Evolutionary conservation across 2,113 vertebrate genomes (phyloP), one percentile per base, ranked within the genome.

Genomic region (Semicossyphus pulcher): DNA sequence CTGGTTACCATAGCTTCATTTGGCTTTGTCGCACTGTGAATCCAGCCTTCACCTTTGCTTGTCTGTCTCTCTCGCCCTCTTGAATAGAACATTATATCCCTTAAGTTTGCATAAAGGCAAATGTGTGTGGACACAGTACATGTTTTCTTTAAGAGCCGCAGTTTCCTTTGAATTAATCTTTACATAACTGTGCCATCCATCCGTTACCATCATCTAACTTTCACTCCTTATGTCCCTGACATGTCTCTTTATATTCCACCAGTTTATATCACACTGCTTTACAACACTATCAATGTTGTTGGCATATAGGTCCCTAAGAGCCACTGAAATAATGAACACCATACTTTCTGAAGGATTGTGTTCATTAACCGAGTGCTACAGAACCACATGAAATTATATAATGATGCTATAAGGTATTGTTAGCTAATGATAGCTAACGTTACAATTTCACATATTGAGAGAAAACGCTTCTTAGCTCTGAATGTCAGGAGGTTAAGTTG

Each of bases 31-130:
- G 23, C 16, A 25, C 29, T 3, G 45, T 12, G 18, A 32, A 11
- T 56, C 21, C 16, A 49, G 4, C 16, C 18, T 20, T 20, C 6
- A 21, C 12, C 15, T 57, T 14, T 0, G 0, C 14, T 28, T 15
- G 10, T 45, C 61, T 12, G 20, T 37, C 51, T 58, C 29, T 34
- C 44, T 58, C n/a, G n/a, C n/a, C n/a, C n/a, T n/a, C n/a, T 36
- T 60, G 39, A 69, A 49, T 26, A 34, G 18, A 34, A 15, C 25
- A 0, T 14, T 52, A 52, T 58, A 32, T 57, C 20, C 29, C 29
- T n/a, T 2, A 37, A 14, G 36, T 23, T 59, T 45, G 57, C 63
- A 57, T 63, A 23, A 56, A 28, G 68, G 34, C 29, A 28, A n/a
- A 7, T 11, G n/a, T 18, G 20, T 8, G 20, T 44, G 3, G 11